These are phyloP conservation scores for Drosophila grimshawi DNA, from an alignment of 1,140 invertebrate species.

Conservation along the genomic window DNA sequence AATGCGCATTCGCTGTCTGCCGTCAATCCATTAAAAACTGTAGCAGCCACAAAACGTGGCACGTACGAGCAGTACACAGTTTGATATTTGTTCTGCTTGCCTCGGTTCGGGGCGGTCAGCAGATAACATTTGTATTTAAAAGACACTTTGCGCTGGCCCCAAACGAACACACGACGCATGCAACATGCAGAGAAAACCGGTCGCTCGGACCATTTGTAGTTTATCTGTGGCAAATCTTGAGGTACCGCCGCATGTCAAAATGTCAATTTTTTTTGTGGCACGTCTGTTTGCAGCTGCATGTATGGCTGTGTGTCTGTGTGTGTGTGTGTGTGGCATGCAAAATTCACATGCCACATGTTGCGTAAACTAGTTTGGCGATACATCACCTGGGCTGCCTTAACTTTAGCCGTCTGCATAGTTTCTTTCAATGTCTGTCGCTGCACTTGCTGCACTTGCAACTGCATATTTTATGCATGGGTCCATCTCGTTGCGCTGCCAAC, in stretches of 20 bases:
- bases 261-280: conserved; percentile 71
- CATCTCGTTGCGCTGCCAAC: conserved; percentile 10
- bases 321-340: conserved; percentile 79
- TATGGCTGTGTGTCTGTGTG: conserved; percentile 49
- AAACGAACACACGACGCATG: neutral
- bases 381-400: conserved; percentile 66
- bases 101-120: conserved; percentile 1
- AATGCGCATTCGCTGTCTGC: conserved; percentile 78
- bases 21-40: conserved; percentile 79
- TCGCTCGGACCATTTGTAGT: conserved; percentile 66
- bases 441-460: conserved; percentile 47
- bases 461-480: conserved; percentile 41
- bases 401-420: conserved; percentile 17
- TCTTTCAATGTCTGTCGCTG: conserved; percentile 34
- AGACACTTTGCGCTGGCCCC: conserved; percentile 66
- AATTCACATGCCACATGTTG: conserved; percentile 79
- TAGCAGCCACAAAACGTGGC: conserved; percentile 59
- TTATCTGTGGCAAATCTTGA: conserved; percentile 80
- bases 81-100: conserved; percentile 27
- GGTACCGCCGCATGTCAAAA: conserved; percentile 79
- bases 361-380: conserved; percentile 82
- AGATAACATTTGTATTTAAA: conserved; percentile 81
- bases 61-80: conserved; percentile 46
- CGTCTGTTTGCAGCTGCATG: conserved; percentile 23
- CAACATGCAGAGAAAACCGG: conserved; percentile 16